Evolutionary conservation across 2,113 vertebrate species (phyloP).

Genomic region (Strix aluco): DNA sequence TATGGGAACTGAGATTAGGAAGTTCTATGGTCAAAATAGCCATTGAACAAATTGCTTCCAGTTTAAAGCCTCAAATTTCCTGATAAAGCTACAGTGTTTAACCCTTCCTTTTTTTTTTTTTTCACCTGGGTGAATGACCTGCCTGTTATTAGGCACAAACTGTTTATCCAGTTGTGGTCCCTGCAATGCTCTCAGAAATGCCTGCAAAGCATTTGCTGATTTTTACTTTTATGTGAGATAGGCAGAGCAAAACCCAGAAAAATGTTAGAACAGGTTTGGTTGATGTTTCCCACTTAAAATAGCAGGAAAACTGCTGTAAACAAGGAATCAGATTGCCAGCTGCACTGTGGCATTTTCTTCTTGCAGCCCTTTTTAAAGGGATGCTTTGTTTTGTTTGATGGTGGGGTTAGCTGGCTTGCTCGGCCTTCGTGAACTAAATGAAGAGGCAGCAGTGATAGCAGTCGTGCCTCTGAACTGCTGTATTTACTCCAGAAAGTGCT

Average conservation of each 20-base stretch:
- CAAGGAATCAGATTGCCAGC: not conserved
- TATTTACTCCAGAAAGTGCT: not conserved
- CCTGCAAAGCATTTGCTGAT: not conserved
- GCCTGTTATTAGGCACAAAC: not conserved
- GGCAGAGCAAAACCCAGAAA: not conserved
- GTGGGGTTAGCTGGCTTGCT: not conserved
- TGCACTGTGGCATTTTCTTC: not conserved
- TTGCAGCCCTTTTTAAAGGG: not conserved
- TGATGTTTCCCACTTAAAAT: not conserved
- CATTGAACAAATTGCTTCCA: conserved; percentile 79
- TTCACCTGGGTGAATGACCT: not conserved
- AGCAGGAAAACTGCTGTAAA: not conserved
- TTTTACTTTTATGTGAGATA: not conserved
- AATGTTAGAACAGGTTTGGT: not conserved
- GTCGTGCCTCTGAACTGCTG: not conserved
- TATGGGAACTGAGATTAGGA: conserved; percentile 85
- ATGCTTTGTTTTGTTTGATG: not conserved
- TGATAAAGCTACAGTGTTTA: conserved; percentile 51
- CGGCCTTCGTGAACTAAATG: not conserved
- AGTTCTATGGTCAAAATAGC: conserved; percentile 76
- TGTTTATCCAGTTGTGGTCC: conserved; percentile 7
- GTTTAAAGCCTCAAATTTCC: conserved; percentile 69
- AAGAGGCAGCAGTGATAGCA: not conserved
- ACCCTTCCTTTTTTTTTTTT: conserved; percentile 9
- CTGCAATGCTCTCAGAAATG: not conserved